Conservation (phyloP, 2,797 vertebrate genomes). For the Potorous gilbertii region DNA sequence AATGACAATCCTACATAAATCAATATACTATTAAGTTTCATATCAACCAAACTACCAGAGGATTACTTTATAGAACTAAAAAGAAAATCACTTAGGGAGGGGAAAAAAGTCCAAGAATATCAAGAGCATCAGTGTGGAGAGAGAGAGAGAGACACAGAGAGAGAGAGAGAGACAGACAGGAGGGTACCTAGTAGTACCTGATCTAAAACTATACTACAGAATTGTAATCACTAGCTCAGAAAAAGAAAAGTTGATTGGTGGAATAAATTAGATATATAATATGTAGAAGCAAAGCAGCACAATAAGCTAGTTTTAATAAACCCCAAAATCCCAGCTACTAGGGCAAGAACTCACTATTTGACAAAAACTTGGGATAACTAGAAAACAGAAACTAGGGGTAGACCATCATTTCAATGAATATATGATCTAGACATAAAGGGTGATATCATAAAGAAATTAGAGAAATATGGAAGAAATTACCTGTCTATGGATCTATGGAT, state of each 20-base stretch:
- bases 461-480: neutral
- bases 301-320: neutral
- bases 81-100: neutral
- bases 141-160: neutral
- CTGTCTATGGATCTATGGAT: neutral
- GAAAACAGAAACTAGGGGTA: neutral
- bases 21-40: neutral
- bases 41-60: neutral
- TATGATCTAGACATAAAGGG: neutral
- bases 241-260: neutral
- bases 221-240: neutral
- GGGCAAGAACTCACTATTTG: neutral
- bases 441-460: neutral
- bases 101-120: neutral
- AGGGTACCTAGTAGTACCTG: neutral
- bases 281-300: neutral
- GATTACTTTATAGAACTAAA: neutral
- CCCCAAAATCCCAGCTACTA: neutral
- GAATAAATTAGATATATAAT: neutral
- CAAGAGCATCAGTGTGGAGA: too few species aligned
- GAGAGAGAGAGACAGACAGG: neutral
- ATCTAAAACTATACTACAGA: neutral
- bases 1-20: neutral
- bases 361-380: neutral
- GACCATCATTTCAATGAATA: neutral